Evolutionary conservation across 2,113 vertebrate genomes (phyloP).

Genomic region (Prunella himalayana): DNA sequence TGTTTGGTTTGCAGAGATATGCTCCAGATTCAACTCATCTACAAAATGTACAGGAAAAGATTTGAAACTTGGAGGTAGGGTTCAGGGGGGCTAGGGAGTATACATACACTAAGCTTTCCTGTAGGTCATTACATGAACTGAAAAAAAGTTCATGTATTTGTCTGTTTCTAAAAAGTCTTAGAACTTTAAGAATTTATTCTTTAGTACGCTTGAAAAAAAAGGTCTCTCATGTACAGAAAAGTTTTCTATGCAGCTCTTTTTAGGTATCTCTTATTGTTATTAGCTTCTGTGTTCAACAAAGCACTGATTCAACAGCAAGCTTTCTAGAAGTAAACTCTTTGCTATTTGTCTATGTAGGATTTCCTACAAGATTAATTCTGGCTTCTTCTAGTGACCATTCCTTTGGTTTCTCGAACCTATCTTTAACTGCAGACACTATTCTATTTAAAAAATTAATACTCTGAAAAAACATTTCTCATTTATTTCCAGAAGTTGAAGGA

Average conservation of each 20-base stretch:
- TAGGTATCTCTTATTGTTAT: neutral
- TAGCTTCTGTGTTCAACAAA: neutral
- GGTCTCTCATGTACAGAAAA: neutral
- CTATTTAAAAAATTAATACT: neutral
- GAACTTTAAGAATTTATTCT: neutral
- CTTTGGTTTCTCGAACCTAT: neutral
- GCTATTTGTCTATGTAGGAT: neutral
- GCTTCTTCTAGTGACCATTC: neutral
- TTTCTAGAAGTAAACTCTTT: neutral
- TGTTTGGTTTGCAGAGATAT: neutral
- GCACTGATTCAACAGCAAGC: neutral
- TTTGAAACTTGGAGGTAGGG: neutral
- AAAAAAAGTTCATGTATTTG: neutral
- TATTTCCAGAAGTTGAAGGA: neutral
- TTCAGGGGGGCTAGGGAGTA: neutral
- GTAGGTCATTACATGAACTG: neutral
- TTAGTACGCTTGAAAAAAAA: neutral
- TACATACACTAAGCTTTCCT: neutral
- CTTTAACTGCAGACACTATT: neutral
- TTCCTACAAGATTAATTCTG: neutral
- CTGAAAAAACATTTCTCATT: neutral
- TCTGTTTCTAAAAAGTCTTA: neutral
- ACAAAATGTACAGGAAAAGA: neutral
- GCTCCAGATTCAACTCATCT: neutral
- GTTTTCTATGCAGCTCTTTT: neutral